phyloP scores from a whole-genome alignment of 1,140 invertebrate genomes.

The Wasmannia auropunctata region DNA sequence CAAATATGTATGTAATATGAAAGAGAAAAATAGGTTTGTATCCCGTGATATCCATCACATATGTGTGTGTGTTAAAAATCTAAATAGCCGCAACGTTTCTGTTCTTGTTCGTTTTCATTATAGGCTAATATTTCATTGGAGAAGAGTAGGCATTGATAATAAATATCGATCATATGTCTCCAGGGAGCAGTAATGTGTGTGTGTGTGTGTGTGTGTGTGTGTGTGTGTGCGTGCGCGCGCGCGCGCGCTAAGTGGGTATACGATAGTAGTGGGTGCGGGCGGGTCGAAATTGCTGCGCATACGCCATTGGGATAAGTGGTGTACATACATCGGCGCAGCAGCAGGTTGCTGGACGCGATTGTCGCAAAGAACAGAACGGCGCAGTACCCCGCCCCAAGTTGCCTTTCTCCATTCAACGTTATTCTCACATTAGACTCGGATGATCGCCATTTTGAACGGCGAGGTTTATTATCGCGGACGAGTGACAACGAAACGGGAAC shows the following conservation, averaged over 20 bases:
- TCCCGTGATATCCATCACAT: background rate
- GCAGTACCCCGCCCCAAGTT: background rate
- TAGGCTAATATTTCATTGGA: background rate
- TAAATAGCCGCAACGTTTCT: background rate
- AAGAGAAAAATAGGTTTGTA: background rate
- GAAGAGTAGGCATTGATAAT: background rate
- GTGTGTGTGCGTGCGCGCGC: background rate
- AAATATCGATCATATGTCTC: background rate
- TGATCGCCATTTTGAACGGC: constrained; percentile 42
- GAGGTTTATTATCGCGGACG: constrained; percentile 10
- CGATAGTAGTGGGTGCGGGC: background rate
- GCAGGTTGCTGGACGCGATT: background rate
- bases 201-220: background rate
- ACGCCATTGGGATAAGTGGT: constrained; percentile 7
- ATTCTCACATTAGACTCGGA: background rate
- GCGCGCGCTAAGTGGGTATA: background rate
- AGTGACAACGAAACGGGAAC: background rate
- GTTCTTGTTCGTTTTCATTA: background rate
- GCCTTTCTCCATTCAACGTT: background rate
- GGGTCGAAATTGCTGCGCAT: constrained; percentile 12
- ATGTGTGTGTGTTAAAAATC: background rate
- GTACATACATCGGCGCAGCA: background rate
- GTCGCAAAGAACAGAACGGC: background rate
- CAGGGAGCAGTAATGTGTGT: background rate
- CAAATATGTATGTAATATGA: constrained; percentile 27